Percentiles rank a stretch among this genome's conserved stretches.
These are phyloP conservation scores for Margarornis squamiger DNA, from an alignment of 2,797 vertebrate species.

Conservation along the genomic window DNA sequence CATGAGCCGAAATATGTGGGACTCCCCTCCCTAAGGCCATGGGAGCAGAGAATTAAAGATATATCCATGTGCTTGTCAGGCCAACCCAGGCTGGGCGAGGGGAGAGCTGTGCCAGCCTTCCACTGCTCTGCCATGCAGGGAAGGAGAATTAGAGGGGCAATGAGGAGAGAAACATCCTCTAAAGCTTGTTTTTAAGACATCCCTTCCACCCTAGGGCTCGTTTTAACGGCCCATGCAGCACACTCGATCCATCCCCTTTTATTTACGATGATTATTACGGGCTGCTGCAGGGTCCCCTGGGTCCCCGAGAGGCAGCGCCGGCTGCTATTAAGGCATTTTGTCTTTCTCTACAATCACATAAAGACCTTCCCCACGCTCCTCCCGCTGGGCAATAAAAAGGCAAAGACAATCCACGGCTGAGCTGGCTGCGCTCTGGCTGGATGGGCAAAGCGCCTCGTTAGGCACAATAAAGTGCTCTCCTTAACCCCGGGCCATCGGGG, in stretches of 20 bases:
- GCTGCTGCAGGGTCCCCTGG: constrained; percentile 36
- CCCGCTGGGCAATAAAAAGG: constrained; percentile 32
- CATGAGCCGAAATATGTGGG: neutral
- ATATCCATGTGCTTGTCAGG: neutral
- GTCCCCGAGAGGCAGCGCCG: constrained; percentile 15
- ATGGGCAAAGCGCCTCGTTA: constrained; percentile 7
- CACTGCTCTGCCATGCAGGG: neutral
- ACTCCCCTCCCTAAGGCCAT: neutral
- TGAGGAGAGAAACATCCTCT: constrained; percentile 40
- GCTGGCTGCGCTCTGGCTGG: neutral
- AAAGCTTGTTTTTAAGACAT: constrained; percentile 61
- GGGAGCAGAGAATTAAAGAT: neutral
- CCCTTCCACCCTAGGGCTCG: constrained; percentile 32
- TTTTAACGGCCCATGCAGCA: constrained; percentile 19
- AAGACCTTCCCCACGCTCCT: constrained; percentile 30
- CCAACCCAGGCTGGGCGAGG: neutral
- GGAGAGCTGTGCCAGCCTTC: neutral
- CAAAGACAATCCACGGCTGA: neutral
- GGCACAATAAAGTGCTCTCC: neutral
- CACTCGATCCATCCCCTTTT: constrained; percentile 38
- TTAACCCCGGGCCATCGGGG: neutral
- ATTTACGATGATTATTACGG: constrained; percentile 58
- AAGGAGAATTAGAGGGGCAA: constrained; percentile 52
- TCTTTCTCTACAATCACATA: constrained; percentile 60
- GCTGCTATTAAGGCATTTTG: constrained; percentile 66